A percentile compares a stretch with the other conserved stretches of the same genome.
These are phyloP conservation scores for Mylabris phalerata DNA, from an alignment of 1,140 invertebrate species.

Conservation along the genomic window DNA sequence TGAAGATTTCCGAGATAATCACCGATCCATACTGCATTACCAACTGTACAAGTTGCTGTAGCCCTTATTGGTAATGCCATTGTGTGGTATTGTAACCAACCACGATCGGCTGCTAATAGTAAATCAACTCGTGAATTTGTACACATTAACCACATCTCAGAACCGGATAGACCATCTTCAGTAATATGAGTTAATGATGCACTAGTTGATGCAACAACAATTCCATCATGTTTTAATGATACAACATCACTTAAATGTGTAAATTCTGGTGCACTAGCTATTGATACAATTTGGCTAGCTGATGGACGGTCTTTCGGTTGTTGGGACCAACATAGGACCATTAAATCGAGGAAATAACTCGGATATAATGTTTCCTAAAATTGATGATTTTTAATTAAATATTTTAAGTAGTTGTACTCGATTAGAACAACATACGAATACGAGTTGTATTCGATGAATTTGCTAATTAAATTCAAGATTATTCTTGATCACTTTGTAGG, in stretches of 20 bases:
- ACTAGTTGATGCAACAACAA: conserved; percentile 50
- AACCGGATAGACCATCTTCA: conserved; percentile 41
- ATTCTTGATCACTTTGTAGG: too few species aligned
- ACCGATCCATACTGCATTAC: conserved; percentile 75
- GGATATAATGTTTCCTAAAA: conserved; percentile 72
- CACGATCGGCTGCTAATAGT: conserved; percentile 51
- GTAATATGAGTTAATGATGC: conserved; percentile 38
- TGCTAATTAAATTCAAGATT: too few species aligned
- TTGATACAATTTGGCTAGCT: conserved; percentile 87
- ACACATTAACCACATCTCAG: conserved; percentile 65
- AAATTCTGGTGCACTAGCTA: conserved; percentile 88
- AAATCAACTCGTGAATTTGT: conserved; percentile 65
- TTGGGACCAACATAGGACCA: conserved; percentile 93
- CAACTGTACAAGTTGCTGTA: conserved; percentile 61
- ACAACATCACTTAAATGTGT: conserved; percentile 80
- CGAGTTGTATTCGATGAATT: too few species aligned
- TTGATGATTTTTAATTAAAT: too few species aligned
- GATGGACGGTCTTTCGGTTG: conserved; percentile 80
- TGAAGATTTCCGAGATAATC: conserved; percentile 74
- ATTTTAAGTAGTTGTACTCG: too few species aligned
- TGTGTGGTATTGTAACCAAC: conserved; percentile 52
- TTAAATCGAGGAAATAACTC: conserved; percentile 85
- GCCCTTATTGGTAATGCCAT: conserved; percentile 50
- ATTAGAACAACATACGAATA: too few species aligned
- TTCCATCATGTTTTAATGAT: conserved; percentile 53